Percentiles rank a stretch among this genome's conserved stretches.
These are phyloP conservation scores for Pteria penguin DNA, from an alignment of 2,888 invertebrate genomes.

Conservation along the genomic window DNA sequence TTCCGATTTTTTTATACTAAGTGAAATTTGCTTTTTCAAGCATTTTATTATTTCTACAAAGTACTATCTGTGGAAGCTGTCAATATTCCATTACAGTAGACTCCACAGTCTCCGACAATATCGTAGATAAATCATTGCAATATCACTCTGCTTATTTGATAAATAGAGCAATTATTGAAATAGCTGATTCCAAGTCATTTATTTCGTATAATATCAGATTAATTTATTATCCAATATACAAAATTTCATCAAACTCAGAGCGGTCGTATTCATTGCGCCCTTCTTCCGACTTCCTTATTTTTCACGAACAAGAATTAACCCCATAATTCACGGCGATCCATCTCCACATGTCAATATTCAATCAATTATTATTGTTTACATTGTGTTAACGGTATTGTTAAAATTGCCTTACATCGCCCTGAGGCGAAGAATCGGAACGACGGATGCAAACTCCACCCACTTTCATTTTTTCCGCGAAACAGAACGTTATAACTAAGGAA, in stretches of 20 bases:
- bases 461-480: too few species aligned
- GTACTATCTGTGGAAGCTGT: too few species aligned
- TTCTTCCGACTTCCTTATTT: constrained; percentile 12
- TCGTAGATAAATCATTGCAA: background rate
- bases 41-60: too few species aligned
- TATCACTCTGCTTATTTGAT: background rate
- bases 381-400: constrained; percentile 30
- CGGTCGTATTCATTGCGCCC: too few species aligned
- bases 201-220: background rate
- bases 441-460: too few species aligned
- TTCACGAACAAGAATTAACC: background rate
- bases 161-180: background rate
- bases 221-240: background rate
- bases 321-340: background rate
- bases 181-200: background rate
- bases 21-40: too few species aligned
- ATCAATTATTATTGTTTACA: constrained; percentile 33
- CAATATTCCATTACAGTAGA: background rate
- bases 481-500: too few species aligned
- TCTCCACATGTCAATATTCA: background rate
- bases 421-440: background rate
- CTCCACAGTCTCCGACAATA: background rate
- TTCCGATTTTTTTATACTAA: too few species aligned
- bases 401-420: background rate
- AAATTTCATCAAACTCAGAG: too few species aligned